Evolutionary conservation across 2,797 vertebrate species (phyloP).

Genomic region (Pangasius krempfi): DNA sequence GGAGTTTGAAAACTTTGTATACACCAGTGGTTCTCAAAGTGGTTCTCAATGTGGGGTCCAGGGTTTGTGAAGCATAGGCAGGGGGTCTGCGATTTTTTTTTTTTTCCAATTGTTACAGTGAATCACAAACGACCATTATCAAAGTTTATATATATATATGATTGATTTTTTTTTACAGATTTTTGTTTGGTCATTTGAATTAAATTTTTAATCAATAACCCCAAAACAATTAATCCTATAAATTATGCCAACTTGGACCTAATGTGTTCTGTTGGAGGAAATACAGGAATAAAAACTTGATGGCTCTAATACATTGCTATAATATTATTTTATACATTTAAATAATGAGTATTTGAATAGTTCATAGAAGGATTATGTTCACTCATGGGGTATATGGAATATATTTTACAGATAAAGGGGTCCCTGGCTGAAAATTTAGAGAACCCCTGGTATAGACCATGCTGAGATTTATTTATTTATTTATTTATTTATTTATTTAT

Average conservation of each 20-base stretch:
- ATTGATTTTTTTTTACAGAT: not conserved
- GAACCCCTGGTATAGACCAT: not conserved
- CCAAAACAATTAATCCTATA: not conserved
- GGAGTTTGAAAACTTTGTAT: conserved; percentile 7
- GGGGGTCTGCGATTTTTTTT: not conserved
- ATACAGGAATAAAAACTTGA: not conserved
- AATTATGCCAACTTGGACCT: not conserved
- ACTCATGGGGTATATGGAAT: not conserved
- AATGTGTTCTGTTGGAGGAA: not conserved
- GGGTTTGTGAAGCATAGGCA: not conserved
- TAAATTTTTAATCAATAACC: not conserved
- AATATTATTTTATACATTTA: not conserved
- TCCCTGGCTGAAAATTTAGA: not conserved
- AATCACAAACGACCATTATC: not conserved
- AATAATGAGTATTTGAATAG: not conserved
- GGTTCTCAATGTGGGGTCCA: not conserved
- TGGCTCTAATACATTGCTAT: not conserved
- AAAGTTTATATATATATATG: not conserved
- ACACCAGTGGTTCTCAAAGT: conserved; percentile 14
- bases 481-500: no score
- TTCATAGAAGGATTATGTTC: not conserved
- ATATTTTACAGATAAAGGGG: not conserved
- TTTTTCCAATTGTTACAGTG: not conserved
- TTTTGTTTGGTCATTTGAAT: not conserved
- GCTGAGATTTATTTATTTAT: not conserved